Percentiles rank a stretch among this genome's conserved stretches.
Evolutionary conservation across 2,113 vertebrate genomes (phyloP).

Genomic region (Ammodytes marinus): DNA sequence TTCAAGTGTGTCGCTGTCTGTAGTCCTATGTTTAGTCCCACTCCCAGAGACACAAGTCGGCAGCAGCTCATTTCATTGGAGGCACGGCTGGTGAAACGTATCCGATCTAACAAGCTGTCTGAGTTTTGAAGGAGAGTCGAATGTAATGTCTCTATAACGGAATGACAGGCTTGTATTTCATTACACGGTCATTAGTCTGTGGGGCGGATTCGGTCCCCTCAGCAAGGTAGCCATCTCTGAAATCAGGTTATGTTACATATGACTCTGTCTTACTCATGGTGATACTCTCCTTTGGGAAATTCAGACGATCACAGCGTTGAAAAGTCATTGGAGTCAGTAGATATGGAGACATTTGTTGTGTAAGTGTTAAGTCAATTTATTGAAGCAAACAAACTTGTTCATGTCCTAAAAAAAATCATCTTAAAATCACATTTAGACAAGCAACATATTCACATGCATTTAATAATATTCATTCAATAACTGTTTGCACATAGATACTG

Average conservation of each 20-base stretch:
- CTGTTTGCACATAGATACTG: neutral
- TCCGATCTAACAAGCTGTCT: slow-evolving; percentile 63
- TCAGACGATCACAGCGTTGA: neutral
- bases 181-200: slow-evolving; percentile 54
- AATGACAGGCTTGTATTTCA: slow-evolving; percentile 59
- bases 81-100: slow-evolving; percentile 41
- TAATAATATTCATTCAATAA: neutral
- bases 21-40: neutral
- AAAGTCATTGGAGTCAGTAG: neutral
- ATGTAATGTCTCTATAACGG: slow-evolving; percentile 41
- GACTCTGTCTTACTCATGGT: slow-evolving; percentile 3
- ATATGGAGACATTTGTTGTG: neutral
- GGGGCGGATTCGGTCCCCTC: slow-evolving; percentile 24
- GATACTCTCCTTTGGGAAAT: slow-evolving; percentile 4
- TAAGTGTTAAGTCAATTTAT: neutral
- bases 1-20: slow-evolving; percentile 8
- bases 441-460: neutral
- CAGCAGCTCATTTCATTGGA: slow-evolving; percentile 41
- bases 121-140: slow-evolving; percentile 55
- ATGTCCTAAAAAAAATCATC: neutral
- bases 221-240: slow-evolving; percentile 38
- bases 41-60: slow-evolving; percentile 11
- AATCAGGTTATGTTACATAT: slow-evolving; percentile 40
- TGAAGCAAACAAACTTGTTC: neutral
- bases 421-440: neutral